Evolutionary conservation across 2,797 vertebrate species (phyloP), one percentile per base, ranked within the genome.

Genomic region (Furcifer pardalis): DNA sequence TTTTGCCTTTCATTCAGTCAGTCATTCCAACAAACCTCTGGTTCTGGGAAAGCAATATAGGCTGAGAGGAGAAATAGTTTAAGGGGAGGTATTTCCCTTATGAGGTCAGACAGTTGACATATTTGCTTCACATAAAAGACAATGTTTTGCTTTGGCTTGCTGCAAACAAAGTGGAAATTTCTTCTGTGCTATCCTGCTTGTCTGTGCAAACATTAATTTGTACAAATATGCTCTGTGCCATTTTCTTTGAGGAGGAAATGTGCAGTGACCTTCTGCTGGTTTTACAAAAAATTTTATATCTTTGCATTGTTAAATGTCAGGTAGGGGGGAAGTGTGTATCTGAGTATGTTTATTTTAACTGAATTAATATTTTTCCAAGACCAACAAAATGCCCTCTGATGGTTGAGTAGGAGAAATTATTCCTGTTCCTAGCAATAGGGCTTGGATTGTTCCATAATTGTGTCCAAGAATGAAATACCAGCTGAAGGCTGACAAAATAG

Each of bases 1-100:
- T 91, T 92, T 91, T 87, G 75, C 79, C 84, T 89, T 89, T 91
- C 73, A 83, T 84, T 89, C 84, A 79, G 83, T 87, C 85, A 83
- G 82, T 84, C 60, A 92, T 91, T 90, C 60, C 75, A 82, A 75
- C 84, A 56, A 75, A 69, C 78, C 68, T 88, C 75, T 91, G 83
- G 60, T 75, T 91, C 88, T 72, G 44, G 69, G 85, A 81, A 85
- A 84, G 83, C 83, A 73, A 32, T 3, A 42, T 59, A 80, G 74
- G 46, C 37, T 62, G 66, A 88, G 88, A 83, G 80, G 90, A 82
- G 88, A 81, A 81, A 84, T 0, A 0, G 77, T 25, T 52, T 0
- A 85, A 91, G 13, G 49, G 72, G 83, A 15, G 65, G 86, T 81
- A 72, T 68, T 89, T 90, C 79, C 81, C 80, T 59, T 87, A 37